Base-by-base conservation (phyloP, 2,113 vertebrate genomes). In the Pycnonotus jocosus region DNA sequence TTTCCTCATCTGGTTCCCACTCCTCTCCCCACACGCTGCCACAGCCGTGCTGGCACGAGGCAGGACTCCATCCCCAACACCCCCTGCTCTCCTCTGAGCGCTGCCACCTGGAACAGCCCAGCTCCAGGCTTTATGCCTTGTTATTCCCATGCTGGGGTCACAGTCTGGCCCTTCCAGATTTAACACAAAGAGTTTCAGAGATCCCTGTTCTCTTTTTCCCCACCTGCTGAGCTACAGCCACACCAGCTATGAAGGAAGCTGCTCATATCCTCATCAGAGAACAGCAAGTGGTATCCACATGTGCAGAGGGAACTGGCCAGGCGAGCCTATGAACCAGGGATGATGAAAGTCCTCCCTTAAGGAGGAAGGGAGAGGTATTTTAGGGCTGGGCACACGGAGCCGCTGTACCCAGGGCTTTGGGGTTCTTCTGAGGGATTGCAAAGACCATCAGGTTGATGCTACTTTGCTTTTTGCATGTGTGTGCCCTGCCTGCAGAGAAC, bases 401-500 rank as follows among this genome's bases (percentile, higher is more conserved):
- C 0, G 0, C 44, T 30, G 10, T n/a, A 56, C 20, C 33, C 25
- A 44, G 40, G 56, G 13, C 35, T 82, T 70, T 60, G 54, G 90
- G 48, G n/a, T 57, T 88, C 72, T 65, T n/a, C 16, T 27, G 71
- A 35, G 53, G 44, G 73, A 13, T 51, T 70, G 56, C 51, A 71
- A 51, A 4, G 1, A 20, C 64, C 2, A 2, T 27, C 0, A 3
- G 35, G 61, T 25, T 74, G 82, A 71, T 81, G 80, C 65, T 10
- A 8, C 74, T 90, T 86, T 88, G 51, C 28, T 94, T 47, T 95
- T 96, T 81, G 72, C 64, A 6, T 92, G 35, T 45, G 35, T 95
- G 12, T 97, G 20, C 88, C 87, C 62, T 77, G 64, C 66, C 97
- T 96, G 51, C 97, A 99, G 99, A 92, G 98, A 97, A 77, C 82